A percentile compares a stretch with the other conserved stretches of the same genome.
Conservation (phyloP, 2,797 vertebrate genomes). For the Okamejei kenojei region DNA sequence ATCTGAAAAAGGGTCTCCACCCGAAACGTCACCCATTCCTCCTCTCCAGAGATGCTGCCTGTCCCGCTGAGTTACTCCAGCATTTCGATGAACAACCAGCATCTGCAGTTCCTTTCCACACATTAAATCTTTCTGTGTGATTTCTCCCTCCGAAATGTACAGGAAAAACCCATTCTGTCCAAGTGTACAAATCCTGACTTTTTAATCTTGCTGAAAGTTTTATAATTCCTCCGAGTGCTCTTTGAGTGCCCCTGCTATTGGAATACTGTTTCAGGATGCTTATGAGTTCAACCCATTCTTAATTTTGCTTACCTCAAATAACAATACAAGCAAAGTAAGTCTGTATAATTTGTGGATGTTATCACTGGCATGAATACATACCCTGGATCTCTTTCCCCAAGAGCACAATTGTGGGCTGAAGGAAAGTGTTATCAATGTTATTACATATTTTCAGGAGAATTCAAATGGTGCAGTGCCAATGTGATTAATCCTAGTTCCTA, state of each 20-base stretch:
- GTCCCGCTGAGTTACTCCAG: too few species aligned
- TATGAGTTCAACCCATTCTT: background rate
- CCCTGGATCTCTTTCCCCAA: slow-evolving; percentile 7
- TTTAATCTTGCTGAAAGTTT: slow-evolving; percentile 32
- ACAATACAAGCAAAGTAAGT: slow-evolving; percentile 18
- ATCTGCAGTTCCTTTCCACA: too few species aligned
- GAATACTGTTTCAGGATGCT: slow-evolving; percentile 2
- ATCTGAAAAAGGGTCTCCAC: too few species aligned
- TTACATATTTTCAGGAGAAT: slow-evolving; percentile 31
- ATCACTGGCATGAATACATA: slow-evolving; percentile 34
- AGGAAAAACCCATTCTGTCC: background rate
- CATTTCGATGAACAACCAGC: too few species aligned
- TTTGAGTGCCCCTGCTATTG: background rate
- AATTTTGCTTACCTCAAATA: slow-evolving; percentile 35
- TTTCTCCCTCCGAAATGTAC: background rate
- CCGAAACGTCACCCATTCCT: too few species aligned
- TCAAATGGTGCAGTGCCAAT: slow-evolving; percentile 31
- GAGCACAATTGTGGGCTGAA: slow-evolving; percentile 26
- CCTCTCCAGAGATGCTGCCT: too few species aligned
- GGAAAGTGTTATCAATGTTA: slow-evolving; percentile 26
- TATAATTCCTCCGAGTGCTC: slow-evolving; percentile 14
- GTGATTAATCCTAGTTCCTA: slow-evolving; percentile 34
- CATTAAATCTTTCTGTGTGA: background rate
- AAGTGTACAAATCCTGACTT: slow-evolving; percentile 25
- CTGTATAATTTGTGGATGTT: slow-evolving; percentile 28